These are phyloP conservation scores for Mesembrinibis cayennensis DNA, from an alignment of 2,113 vertebrate genomes.

Conservation along the genomic window DNA sequence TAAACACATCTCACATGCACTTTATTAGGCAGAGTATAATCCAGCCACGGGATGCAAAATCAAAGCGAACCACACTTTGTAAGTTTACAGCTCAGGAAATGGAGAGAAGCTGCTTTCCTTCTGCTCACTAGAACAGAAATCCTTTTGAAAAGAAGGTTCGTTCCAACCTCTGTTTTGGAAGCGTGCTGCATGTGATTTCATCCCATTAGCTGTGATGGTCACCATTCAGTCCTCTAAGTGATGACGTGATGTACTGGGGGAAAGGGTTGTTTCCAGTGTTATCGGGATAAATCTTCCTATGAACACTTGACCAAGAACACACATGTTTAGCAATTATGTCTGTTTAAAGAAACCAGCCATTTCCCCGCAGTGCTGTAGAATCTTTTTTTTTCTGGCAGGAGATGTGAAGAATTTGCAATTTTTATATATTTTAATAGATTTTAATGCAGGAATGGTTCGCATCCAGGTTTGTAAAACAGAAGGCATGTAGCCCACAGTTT, in stretches of 20 bases:
- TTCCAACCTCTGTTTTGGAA: conserved; percentile 24
- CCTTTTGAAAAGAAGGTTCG: not conserved
- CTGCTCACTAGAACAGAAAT: conserved; percentile 26
- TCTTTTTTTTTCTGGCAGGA: not conserved
- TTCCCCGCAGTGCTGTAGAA: not conserved
- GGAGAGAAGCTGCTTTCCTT: conserved; percentile 57
- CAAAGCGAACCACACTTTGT: conserved; percentile 38
- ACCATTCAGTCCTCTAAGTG: conserved; percentile 46
- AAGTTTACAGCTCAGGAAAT: conserved; percentile 60
- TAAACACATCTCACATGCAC: conserved; percentile 30
- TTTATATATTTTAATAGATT: conserved; percentile 31
- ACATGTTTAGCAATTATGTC: conserved; percentile 39
- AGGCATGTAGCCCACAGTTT: not conserved
- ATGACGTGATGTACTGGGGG: conserved; percentile 35
- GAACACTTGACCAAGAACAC: conserved; percentile 40
- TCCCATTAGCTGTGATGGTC: conserved; percentile 44
- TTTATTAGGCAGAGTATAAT: conserved; percentile 48
- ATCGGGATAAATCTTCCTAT: conserved; percentile 52
- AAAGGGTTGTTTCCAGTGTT: conserved; percentile 44
- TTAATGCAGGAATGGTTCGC: conserved; percentile 11
- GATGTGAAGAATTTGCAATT: conserved; percentile 22
- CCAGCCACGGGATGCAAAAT: conserved; percentile 41
- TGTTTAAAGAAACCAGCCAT: conserved; percentile 32
- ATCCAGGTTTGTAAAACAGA: conserved; percentile 30
- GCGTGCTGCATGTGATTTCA: conserved; percentile 34